Conservation (phyloP, 1,140 invertebrate species). For the Drosophila albomicans region DNA sequence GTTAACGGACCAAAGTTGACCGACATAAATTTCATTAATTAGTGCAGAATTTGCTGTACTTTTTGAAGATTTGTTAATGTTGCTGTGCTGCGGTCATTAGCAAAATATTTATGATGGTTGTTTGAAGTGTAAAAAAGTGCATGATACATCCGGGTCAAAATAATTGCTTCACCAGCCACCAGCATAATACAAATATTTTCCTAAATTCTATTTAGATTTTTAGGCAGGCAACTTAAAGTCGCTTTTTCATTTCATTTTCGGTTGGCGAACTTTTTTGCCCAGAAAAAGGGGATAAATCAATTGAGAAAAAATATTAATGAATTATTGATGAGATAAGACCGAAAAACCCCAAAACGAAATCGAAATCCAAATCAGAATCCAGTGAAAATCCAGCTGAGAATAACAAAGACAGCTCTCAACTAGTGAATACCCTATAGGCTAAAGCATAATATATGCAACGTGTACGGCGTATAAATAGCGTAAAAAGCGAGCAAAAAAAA, state of each 20-base stretch:
- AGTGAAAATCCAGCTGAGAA: slow-evolving; percentile 27
- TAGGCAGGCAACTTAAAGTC: not conserved
- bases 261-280: slow-evolving; percentile 54
- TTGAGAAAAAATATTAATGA: slow-evolving; percentile 78
- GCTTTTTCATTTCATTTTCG: not conserved
- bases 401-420: not conserved
- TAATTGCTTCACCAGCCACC: slow-evolving; percentile 13
- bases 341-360: slow-evolving; percentile 21
- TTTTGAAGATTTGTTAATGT: slow-evolving; percentile 71
- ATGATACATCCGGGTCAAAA: slow-evolving; percentile 33
- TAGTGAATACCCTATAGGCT: not conserved
- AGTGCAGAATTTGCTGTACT: slow-evolving; percentile 57
- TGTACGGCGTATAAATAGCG: too few relatives aligned
- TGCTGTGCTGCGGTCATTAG: slow-evolving; percentile 52
- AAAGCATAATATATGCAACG: not conserved
- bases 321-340: slow-evolving; percentile 71
- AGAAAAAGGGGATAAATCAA: slow-evolving; percentile 67
- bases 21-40: slow-evolving; percentile 79
- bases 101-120: slow-evolving; percentile 60
- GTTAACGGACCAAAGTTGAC: slow-evolving; percentile 56
- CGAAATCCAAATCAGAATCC: slow-evolving; percentile 19
- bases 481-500: too few relatives aligned
- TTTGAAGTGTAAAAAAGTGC: slow-evolving; percentile 14
- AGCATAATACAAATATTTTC: too few relatives aligned
- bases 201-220: not conserved